Evolutionary conservation across 1,140 invertebrate species (phyloP).

Genomic region (Campoletis sonorensis): DNA sequence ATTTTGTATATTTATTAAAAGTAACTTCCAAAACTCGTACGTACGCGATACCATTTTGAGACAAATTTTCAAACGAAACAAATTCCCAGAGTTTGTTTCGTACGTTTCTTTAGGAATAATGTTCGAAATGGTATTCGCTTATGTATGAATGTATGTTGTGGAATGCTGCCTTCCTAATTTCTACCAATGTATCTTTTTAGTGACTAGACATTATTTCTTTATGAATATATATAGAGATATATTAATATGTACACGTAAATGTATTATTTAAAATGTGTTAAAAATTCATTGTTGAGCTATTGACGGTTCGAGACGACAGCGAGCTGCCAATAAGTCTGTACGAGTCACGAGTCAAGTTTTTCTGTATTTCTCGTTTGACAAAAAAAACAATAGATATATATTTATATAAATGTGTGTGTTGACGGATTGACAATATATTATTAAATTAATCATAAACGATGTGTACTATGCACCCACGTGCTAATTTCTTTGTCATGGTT

Average conservation of each 20-base stretch:
- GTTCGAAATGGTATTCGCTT: constrained; percentile 48
- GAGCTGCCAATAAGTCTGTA: constrained; percentile 4
- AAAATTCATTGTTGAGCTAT: neutral
- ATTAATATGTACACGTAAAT: neutral
- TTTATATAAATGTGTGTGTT: neutral
- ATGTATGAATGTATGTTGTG: constrained; percentile 49
- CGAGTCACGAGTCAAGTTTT: constrained; percentile 18
- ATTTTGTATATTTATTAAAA: constrained; percentile 43
- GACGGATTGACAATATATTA: constrained; percentile 7
- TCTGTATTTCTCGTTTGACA: neutral
- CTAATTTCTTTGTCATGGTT: constrained; percentile 15
- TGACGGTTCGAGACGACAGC: too few species aligned
- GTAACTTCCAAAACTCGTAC: constrained; percentile 54
- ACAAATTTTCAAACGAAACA: neutral
- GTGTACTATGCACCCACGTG: neutral
- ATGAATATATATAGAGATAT: constrained; percentile 22
- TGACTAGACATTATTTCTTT: constrained; percentile 39
- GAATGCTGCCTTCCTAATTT: constrained; percentile 20
- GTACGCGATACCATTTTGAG: constrained; percentile 45
- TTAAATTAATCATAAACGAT: constrained; percentile 27
- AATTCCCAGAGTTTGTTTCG: constrained; percentile 22
- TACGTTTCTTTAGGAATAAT: neutral
- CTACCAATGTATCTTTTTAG: constrained; percentile 37
- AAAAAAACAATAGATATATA: neutral
- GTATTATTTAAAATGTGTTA: too few species aligned